Conservation (phyloP, 2,113 vertebrate species). For the Dromiciops gliroides region DNA sequence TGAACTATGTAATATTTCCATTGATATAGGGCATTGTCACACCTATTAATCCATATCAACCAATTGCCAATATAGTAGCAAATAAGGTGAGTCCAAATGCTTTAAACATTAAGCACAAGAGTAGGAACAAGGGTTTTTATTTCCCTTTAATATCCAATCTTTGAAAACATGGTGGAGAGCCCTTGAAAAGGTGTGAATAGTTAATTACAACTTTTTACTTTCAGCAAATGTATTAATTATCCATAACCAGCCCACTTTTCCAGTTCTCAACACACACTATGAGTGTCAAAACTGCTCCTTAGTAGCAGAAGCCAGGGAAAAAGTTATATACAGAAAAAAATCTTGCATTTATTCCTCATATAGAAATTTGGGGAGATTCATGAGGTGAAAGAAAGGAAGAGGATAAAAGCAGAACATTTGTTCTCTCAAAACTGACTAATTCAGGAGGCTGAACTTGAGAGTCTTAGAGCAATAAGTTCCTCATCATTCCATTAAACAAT, state of each 20-base stretch:
- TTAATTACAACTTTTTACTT: background rate
- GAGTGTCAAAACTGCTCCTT: rapidly evolving
- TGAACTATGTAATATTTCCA: background rate
- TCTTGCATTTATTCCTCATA: rapidly evolving
- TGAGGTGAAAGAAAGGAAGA: background rate
- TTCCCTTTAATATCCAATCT: background rate
- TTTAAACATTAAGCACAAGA: no score
- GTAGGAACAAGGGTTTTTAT: background rate
- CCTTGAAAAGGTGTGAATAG: background rate
- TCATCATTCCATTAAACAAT: background rate
- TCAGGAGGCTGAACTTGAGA: background rate
- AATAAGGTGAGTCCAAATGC: no score
- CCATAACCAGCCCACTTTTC: background rate
- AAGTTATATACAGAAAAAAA: background rate
- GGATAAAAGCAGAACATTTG: background rate
- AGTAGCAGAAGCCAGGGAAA: rapidly evolving
- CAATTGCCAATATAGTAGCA: no score
- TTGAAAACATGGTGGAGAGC: background rate
- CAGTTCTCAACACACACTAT: background rate
- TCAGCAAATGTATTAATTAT: background rate
- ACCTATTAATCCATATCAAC: no score
- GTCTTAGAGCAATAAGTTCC: background rate
- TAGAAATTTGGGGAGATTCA: rapidly evolving
- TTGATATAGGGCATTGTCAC: no score
- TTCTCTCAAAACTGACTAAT: background rate